Conservation (phyloP, 2,888 invertebrate species). For the Onthophagus sagittarius region DNA sequence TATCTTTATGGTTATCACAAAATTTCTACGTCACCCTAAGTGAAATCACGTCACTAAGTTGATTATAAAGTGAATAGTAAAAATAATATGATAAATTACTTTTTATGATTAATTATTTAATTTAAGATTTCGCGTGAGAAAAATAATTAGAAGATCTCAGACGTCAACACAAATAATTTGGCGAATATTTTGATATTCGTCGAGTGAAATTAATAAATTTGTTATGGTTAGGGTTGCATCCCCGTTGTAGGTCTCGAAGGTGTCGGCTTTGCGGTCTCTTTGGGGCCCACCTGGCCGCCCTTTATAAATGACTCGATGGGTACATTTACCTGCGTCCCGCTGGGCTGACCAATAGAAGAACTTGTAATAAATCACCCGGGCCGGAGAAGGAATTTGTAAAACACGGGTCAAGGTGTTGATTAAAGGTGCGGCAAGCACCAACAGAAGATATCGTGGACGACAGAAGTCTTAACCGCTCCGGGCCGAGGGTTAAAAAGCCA, state of each 20-base stretch:
- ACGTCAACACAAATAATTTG: constrained; percentile 18
- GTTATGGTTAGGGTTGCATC: constrained; percentile 39
- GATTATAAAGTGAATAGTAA: too few species aligned
- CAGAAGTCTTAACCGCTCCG: constrained; percentile 32
- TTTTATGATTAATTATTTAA: too few species aligned
- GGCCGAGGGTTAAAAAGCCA: constrained; percentile 37
- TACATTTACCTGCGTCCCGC: constrained; percentile 43
- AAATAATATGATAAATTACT: too few species aligned
- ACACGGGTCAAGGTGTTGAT: constrained; percentile 48
- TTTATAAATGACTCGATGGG: constrained; percentile 40
- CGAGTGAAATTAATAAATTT: constrained; percentile 38
- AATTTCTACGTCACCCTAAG: too few species aligned
- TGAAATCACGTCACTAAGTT: too few species aligned
- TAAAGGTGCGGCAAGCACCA: constrained; percentile 44
- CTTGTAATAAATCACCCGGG: constrained; percentile 48
- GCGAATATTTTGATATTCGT: constrained; percentile 27
- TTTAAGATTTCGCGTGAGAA: too few species aligned
- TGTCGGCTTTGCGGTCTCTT: constrained; percentile 36
- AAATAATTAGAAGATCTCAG: too few species aligned
- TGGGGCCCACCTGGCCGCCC: constrained; percentile 41
- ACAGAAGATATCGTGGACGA: constrained; percentile 34
- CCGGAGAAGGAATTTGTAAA: constrained; percentile 47
- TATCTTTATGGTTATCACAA: too few species aligned
- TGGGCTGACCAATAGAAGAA: constrained; percentile 47
- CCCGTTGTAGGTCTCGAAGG: constrained; percentile 28